phyloP scores from a whole-genome alignment of 2,113 vertebrate genomes.

The Emydocephalus ijimae region DNA sequence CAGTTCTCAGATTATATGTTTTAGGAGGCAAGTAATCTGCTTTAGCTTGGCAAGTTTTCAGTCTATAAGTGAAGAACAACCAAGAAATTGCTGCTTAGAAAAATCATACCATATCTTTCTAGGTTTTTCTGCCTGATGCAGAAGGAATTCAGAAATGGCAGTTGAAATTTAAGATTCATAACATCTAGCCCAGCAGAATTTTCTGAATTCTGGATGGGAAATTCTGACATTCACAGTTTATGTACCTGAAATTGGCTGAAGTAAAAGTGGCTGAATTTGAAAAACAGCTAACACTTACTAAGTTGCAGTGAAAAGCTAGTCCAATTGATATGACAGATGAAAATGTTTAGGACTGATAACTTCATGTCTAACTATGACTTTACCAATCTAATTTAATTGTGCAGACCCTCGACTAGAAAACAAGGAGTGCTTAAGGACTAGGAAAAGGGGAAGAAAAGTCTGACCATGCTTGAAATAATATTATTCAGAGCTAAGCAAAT shows the following conservation, averaged over 20 bases:
- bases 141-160: neutral
- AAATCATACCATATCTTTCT: too few species aligned
- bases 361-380: neutral
- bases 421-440: neutral
- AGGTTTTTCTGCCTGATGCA: too few species aligned
- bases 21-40: too few species aligned
- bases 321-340: neutral
- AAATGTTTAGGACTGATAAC: neutral
- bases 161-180: conserved; percentile 2
- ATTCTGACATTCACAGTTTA: neutral
- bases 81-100: too few species aligned
- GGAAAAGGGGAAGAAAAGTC: neutral
- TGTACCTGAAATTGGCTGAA: neutral
- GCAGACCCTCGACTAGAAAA: neutral
- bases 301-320: neutral
- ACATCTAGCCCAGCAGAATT: neutral
- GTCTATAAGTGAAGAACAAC: too few species aligned
- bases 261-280: neutral
- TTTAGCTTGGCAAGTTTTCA: too few species aligned
- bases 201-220: neutral
- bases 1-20: too few species aligned
- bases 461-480: neutral
- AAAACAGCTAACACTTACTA: neutral
- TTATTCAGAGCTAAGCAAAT: conserved; percentile 32
- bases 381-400: neutral